Percentiles rank a stretch among this genome's conserved stretches.
Evolutionary conservation across 2,113 vertebrate genomes (phyloP).

Genomic region (Perca schrenkii): DNA sequence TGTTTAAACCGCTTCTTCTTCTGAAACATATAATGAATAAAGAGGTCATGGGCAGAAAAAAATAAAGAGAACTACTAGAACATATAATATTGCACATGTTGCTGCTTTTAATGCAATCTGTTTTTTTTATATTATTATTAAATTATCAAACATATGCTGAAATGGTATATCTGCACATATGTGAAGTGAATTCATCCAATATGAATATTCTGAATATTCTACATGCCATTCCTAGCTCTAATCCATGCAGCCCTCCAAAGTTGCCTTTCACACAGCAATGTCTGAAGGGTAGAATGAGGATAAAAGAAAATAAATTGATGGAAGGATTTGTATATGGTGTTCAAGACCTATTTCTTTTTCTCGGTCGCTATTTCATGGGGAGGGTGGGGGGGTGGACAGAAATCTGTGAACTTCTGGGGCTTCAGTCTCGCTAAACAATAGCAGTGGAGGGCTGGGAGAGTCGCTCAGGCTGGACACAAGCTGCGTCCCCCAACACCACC

Average conservation of each 20-base stretch:
- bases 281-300: too few species aligned
- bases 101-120: neutral
- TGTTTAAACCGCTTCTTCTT: conserved; percentile 48
- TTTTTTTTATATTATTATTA: conserved; percentile 49
- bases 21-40: conserved; percentile 55
- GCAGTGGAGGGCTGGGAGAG: conserved; percentile 37
- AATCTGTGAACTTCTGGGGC: conserved; percentile 79
- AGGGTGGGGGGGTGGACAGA: conserved; percentile 49
- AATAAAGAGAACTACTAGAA: neutral
- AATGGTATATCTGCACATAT: neutral
- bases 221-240: neutral
- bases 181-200: neutral
- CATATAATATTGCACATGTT: neutral
- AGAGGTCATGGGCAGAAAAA: neutral
- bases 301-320: too few species aligned
- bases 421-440: conserved; percentile 68
- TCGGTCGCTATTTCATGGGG: too few species aligned
- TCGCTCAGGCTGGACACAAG: conserved; percentile 61
- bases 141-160: neutral
- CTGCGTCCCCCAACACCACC: conserved; percentile 31
- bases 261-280: too few species aligned
- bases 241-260: neutral
- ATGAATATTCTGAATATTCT: neutral
- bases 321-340: too few species aligned
- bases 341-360: too few species aligned